These are phyloP conservation scores for Nomada fabriciana DNA, from an alignment of 2,888 invertebrate genomes.

Conservation along the genomic window DNA sequence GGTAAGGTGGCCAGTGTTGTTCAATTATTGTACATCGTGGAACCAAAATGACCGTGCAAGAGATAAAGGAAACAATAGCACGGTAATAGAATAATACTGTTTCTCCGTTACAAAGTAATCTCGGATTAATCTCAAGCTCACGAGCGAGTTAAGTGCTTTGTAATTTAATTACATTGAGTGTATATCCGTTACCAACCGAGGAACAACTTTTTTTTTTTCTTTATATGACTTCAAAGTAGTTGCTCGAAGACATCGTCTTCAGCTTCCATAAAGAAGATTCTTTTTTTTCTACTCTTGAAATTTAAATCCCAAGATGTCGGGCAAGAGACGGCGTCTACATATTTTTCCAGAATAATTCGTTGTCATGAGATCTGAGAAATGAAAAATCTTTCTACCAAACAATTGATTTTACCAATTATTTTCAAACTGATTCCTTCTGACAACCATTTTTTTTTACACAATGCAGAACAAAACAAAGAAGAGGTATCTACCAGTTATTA, in stretches of 20 bases:
- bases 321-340: not conserved
- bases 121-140: slow-evolving; percentile 60
- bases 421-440: no score
- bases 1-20: slow-evolving; percentile 32
- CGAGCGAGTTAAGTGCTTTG: slow-evolving; percentile 56
- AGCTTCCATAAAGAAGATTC: not conserved
- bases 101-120: slow-evolving; percentile 54
- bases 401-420: no score
- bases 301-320: not conserved
- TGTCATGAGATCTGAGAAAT: slow-evolving; percentile 26
- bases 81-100: slow-evolving; percentile 56
- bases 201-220: slow-evolving; percentile 15
- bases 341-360: not conserved
- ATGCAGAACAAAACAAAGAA: no score
- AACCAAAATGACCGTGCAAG: slow-evolving; percentile 36
- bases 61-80: slow-evolving; percentile 56
- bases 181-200: slow-evolving; percentile 29
- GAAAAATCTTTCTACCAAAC: not conserved
- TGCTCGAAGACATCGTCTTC: not conserved
- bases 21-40: slow-evolving; percentile 40
- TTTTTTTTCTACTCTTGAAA: not conserved
- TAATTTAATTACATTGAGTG: slow-evolving; percentile 54
- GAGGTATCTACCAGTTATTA: no score
- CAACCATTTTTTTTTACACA: no score
- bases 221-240: not conserved